These are phyloP conservation scores for Netelia fuscicornis DNA, from an alignment of 2,888 invertebrate species.

Conservation along the genomic window DNA sequence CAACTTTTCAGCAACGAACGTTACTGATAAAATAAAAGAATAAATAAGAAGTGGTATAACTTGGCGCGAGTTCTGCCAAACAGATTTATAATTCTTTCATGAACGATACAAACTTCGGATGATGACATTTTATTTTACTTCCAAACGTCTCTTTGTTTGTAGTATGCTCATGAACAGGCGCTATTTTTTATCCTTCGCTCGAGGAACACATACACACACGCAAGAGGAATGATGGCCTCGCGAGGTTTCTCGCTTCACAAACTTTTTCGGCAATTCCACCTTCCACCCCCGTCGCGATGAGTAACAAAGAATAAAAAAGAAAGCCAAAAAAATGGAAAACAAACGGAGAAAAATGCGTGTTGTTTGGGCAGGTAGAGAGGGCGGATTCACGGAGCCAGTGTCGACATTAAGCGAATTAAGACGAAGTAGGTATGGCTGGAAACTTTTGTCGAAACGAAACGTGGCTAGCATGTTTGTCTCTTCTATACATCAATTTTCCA, in stretches of 20 bases:
- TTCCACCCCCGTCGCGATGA: neutral
- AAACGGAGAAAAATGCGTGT: slow-evolving; percentile 13
- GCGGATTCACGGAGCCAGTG: slow-evolving; percentile 51
- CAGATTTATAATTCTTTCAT: neutral
- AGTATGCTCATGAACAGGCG: slow-evolving; percentile 15
- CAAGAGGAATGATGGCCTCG: slow-evolving; percentile 43
- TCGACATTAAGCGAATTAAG: slow-evolving; percentile 80
- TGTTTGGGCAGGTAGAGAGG: slow-evolving; percentile 23
- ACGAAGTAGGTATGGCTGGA: slow-evolving; percentile 80
- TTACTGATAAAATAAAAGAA: neutral
- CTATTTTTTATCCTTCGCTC: neutral
- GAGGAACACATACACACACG: too few relatives aligned
- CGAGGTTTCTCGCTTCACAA: slow-evolving; percentile 43
- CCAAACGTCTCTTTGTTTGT: neutral
- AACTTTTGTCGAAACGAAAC: slow-evolving; percentile 74
- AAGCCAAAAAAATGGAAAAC: neutral
- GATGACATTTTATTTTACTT: slow-evolving; percentile 31
- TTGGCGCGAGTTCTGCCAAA: too few relatives aligned
- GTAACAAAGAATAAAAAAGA: slow-evolving; percentile 2
- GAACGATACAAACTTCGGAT: slow-evolving; percentile 8
- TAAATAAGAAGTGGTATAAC: too few relatives aligned
- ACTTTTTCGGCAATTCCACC: slow-evolving; percentile 51
- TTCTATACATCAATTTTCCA: neutral
- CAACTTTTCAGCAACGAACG: neutral
- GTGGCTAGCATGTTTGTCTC: slow-evolving; percentile 11